Conservation (phyloP, 2,113 vertebrate genomes). For the Ahaetulla prasina region DNA sequence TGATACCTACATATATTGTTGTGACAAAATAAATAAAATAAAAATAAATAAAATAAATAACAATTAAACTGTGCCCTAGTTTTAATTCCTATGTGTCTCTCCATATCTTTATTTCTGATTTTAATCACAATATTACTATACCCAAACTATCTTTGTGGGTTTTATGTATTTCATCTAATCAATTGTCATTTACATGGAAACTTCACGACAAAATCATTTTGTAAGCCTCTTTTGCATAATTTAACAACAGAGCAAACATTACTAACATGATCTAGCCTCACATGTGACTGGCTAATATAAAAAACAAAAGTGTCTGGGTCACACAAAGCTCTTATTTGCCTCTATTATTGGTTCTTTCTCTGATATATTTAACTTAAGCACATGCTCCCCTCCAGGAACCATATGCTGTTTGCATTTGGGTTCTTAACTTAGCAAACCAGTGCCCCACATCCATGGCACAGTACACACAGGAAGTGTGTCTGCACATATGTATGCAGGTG, state of each 20-base stretch:
- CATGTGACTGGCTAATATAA: conserved; percentile 14
- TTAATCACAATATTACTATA: not conserved
- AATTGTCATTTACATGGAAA: conserved; percentile 2
- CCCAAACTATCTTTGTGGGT: not conserved
- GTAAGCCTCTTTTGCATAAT: not conserved
- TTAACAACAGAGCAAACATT: not conserved
- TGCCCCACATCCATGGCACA: not conserved
- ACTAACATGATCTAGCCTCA: not conserved
- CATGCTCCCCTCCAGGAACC: conserved; percentile 42
- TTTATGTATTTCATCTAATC: not conserved
- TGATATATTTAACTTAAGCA: conserved; percentile 59
- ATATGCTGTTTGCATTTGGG: conserved; percentile 21
- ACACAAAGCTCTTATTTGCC: conserved; percentile 55
- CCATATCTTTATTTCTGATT: not conserved
- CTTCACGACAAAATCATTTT: not conserved
- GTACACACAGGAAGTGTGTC: not conserved
- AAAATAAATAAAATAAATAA: too few relatives aligned
- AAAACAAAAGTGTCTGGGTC: conserved; percentile 45
- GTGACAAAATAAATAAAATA: too few relatives aligned
- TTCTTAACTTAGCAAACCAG: not conserved
- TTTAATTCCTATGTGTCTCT: not conserved
- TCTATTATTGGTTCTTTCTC: conserved; percentile 51
- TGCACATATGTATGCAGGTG: not conserved
- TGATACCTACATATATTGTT: too few relatives aligned
- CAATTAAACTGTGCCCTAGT: not conserved